Evolutionary conservation across 2,888 invertebrate species (phyloP), one percentile per base, ranked within the genome.

Genomic region (Scaptomyza parva): DNA sequence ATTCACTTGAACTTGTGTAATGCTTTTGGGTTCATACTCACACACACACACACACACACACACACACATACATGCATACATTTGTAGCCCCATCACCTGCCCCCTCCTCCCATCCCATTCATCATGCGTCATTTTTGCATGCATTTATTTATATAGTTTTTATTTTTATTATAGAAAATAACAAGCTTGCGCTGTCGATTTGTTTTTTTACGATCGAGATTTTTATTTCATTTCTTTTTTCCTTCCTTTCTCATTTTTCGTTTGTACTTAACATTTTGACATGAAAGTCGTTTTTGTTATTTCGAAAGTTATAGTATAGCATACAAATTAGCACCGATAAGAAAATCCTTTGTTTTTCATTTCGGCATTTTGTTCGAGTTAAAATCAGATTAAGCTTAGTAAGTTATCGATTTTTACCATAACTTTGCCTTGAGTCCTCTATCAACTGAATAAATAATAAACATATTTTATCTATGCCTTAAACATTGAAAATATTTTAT

Each of bases 1-100:
- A 86, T 77, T 85, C 85, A 86, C 77, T 84, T 70, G 79, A 74
- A 67, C 78, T 84, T 81, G 84, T 80, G 68, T 80, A 75, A 82
- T 83, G 73, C 54, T 77, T 74, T 2, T 75, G 63, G 63, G 61
- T 63, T 73, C 53, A 59, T 73, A 9, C 59, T 20, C 30, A 26
- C 47, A 28, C 22, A 30, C 26, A 47, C 18, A 14, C 40, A 40
- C 40, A 33, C 33, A 53, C 47, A 41, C 57, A 66, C 20, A 41
- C 64, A 35, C 28, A 47, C 40, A 26, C 11, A 30, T 20, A n/a
- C n/a, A n/a, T 28, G 48, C 43, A n/a, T n/a, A n/a, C n/a, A n/a
- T 44, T 22, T 28, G 17, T 8, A 7, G 45, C 22, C 53, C 33
- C 54, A 24, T 28, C 1, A 22, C 24, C 14, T 30, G 9, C 24